A percentile compares a stretch with the other conserved stretches of the same genome.
Conservation (phyloP, 2,888 invertebrate species). For the Belgica antarctica region DNA sequence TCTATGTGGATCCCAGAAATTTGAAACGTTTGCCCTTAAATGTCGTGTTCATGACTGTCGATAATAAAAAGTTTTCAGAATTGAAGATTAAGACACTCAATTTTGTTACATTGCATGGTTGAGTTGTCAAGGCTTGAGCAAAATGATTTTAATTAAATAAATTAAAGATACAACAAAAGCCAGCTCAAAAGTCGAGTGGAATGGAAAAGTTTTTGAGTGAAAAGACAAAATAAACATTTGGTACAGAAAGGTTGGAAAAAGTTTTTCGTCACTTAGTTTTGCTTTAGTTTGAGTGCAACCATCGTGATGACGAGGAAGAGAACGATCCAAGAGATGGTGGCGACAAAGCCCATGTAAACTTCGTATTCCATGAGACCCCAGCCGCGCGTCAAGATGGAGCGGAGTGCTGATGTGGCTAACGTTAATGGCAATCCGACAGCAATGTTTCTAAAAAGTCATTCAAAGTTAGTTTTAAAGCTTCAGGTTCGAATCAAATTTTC, state of each 20-base stretch:
- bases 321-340: conserved; percentile 82
- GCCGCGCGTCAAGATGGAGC: conserved; percentile 83
- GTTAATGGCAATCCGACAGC: conserved; percentile 83
- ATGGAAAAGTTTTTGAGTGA: not conserved
- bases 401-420: conserved; percentile 84
- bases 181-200: not conserved
- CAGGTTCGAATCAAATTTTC: not conserved
- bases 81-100: too few species aligned
- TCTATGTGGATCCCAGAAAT: too few species aligned
- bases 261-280: conserved; percentile 65
- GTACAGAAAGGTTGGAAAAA: not conserved
- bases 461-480: not conserved
- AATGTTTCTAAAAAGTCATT: conserved; percentile 61
- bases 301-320: conserved; percentile 77
- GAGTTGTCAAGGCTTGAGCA: not conserved
- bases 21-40: too few species aligned
- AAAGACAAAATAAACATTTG: not conserved
- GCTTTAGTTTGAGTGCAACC: conserved; percentile 75
- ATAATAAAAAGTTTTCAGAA: too few species aligned
- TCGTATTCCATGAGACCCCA: conserved; percentile 78
- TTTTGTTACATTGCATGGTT: not conserved
- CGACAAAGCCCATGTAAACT: conserved; percentile 84
- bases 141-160: conserved; percentile 1
- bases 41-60: too few species aligned
- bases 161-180: conserved; percentile 3